Evolutionary conservation across 2,888 invertebrate species (phyloP).

Genomic region (Siphlonurus alternatus): DNA sequence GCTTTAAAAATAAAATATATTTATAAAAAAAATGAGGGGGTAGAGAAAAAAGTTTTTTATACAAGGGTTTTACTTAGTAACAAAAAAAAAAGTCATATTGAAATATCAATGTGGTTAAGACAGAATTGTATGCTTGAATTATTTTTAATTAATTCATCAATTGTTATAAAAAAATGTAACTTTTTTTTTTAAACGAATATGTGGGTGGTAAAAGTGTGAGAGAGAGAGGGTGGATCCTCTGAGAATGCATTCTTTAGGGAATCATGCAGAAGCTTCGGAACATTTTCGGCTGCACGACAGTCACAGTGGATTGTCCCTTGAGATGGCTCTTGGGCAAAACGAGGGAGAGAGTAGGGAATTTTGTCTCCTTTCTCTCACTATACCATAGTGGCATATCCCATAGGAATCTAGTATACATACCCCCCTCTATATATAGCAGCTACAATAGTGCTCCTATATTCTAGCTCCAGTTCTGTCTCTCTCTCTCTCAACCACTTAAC

Average conservation of each 20-base stretch:
- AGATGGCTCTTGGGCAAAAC: background rate
- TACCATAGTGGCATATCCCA: background rate
- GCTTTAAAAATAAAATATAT: background rate
- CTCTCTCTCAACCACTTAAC: background rate
- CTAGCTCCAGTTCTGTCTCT: constrained; percentile 8
- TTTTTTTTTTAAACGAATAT: too few species aligned
- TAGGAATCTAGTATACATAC: background rate
- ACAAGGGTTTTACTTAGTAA: background rate
- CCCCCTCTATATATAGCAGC: constrained; percentile 9
- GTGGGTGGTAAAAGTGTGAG: background rate
- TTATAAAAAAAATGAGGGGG: background rate
- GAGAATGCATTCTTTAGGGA: background rate
- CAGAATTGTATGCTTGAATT: background rate
- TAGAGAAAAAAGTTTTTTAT: background rate
- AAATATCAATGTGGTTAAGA: background rate
- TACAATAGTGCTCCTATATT: constrained; percentile 10
- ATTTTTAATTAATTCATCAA: background rate
- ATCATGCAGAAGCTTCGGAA: background rate
- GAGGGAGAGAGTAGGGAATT: background rate
- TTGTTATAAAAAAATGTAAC: background rate
- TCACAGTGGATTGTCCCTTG: background rate
- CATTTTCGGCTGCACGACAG: background rate
- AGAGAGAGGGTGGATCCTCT: background rate
- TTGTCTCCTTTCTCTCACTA: background rate
- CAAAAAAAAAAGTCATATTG: background rate